phyloP scores from a whole-genome alignment of 2,797 vertebrate species.

The Crotalus adamanteus region DNA sequence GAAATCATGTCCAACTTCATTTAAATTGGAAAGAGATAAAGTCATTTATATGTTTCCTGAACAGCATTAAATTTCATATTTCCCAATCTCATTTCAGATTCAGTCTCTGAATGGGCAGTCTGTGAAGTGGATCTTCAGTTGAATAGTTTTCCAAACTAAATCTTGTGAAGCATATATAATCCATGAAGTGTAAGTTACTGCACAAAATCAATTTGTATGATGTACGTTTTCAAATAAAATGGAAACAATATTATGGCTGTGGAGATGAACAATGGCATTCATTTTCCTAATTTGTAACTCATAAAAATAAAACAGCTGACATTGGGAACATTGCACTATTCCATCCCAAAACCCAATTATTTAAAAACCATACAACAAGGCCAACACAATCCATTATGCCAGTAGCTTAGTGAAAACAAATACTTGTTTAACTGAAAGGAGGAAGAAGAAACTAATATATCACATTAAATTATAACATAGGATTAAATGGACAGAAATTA shows the following conservation, averaged over 20 bases:
- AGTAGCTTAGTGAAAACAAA: background rate
- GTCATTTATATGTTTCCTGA: background rate
- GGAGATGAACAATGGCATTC: background rate
- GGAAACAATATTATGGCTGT: background rate
- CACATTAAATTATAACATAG: background rate
- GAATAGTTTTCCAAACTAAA: background rate
- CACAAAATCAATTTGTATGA: background rate
- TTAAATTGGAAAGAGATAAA: background rate
- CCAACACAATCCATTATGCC: background rate
- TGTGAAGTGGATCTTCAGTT: background rate
- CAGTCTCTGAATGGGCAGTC: background rate
- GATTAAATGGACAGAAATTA: background rate
- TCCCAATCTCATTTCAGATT: background rate
- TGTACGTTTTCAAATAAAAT: background rate
- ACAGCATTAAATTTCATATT: background rate
- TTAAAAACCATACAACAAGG: background rate
- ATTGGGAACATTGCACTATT: background rate
- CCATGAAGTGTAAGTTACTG: background rate
- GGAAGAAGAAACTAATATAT: background rate
- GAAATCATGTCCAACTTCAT: background rate
- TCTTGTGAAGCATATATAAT: background rate
- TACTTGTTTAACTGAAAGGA: background rate
- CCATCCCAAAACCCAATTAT: background rate
- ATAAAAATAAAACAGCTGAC: background rate
- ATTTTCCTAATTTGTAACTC: background rate